Evolutionary conservation across 1,140 invertebrate species (phyloP), one percentile per base, ranked within the genome.

Genomic region (Orchesella cincta): DNA sequence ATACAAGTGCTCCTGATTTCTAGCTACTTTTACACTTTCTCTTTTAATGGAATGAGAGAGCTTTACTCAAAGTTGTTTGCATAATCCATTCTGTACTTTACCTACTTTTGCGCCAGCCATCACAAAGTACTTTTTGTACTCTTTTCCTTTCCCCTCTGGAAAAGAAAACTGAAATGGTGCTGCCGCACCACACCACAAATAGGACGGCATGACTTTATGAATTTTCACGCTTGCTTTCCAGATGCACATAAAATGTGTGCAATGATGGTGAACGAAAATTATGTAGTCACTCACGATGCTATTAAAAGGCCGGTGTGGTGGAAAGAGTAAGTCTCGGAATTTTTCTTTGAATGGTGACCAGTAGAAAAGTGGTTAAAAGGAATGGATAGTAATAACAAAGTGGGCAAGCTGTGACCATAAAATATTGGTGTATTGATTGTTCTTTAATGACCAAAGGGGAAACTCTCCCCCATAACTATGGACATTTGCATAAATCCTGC

Each of bases 401-500:
- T 33, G 62, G 26, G 28, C 62, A 67, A 67, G 62, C 62, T 67
- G 62, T 67, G 62, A 31, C 62, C 62, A 67, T 67, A 33, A 67
- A 67, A 67, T 67, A 67, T 67, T 67, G 26, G 62, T 67, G 28
- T 29, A 67, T 67, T 67, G 62, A 67, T 67, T 31, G 62, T 33
- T 8, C 62, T 67, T 67, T 67, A 31, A 67, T 57, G 62, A 67
- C 31, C 62, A 67, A 31, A 67, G 23, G 62, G 31, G 62, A 31
- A 67, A 67, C n/a, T 67, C 26, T 33, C 31, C 23, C n/a, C 62
- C 29, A 29, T 31, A 67, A 33, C 62, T 33, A 33, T 67, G 31
- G 62, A 29, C 62, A 67, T 67, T 67, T 33, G 62, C 31, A 33
- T 67, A 67, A 67, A 67, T 67, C 62, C 31, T 31, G 8, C 33